phyloP scores from a whole-genome alignment of 2,113 vertebrate species.

The Ciconia boyciana region DNA sequence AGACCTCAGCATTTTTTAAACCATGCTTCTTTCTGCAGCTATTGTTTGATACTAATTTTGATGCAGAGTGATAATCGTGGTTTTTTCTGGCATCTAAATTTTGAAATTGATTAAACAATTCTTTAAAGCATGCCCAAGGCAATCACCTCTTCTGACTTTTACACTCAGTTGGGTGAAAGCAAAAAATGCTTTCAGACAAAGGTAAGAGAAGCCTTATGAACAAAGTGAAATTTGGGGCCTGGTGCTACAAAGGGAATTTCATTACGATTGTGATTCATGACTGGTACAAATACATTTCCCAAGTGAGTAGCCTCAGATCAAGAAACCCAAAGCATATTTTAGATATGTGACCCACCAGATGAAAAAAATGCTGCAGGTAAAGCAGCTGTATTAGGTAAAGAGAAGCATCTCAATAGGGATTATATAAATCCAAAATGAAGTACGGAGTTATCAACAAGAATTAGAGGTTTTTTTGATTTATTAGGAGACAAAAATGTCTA shows the following conservation, averaged over 20 bases:
- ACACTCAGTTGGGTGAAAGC: background rate
- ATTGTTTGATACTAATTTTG: background rate
- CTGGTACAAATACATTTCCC: background rate
- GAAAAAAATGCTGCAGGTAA: background rate
- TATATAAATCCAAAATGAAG: background rate
- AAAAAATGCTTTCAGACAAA: background rate
- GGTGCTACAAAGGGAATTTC: background rate
- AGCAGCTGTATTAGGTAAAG: background rate
- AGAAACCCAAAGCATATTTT: background rate
- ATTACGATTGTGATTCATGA: background rate
- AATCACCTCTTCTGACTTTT: background rate
- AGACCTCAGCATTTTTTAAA: background rate
- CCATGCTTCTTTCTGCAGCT: background rate
- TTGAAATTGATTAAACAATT: background rate
- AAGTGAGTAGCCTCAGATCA: background rate
- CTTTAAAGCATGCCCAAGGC: background rate
- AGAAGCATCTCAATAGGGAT: background rate
- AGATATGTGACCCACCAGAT: background rate
- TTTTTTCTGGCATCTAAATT: background rate
- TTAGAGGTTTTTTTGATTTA: fast-evolving
- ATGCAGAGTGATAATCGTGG: background rate
- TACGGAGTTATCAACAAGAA: background rate
- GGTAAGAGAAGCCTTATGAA: background rate
- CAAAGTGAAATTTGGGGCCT: background rate
- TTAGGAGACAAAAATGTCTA: background rate